These are phyloP conservation scores for Melitaea athalia DNA, from an alignment of 2,888 invertebrate genomes.

Conservation along the genomic window DNA sequence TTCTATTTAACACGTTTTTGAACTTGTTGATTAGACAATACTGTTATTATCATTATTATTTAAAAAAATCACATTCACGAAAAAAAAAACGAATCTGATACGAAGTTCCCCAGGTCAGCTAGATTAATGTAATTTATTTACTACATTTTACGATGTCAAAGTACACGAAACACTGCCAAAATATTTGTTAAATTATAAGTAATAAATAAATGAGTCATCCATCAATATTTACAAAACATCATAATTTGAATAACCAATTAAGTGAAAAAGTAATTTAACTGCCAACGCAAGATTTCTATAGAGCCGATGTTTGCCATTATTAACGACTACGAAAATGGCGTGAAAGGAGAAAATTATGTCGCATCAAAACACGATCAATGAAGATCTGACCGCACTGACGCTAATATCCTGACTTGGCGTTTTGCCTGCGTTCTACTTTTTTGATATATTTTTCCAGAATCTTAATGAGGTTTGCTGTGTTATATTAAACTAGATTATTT, in stretches of 20 bases:
- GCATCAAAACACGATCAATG: slow-evolving; percentile 29
- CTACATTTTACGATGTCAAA: too few species aligned
- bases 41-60: too few species aligned
- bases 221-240: not conserved
- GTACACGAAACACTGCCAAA: slow-evolving; percentile 4
- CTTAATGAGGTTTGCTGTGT: slow-evolving; percentile 19
- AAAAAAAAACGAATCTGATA: too few species aligned
- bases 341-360: not conserved
- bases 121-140: too few species aligned
- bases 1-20: too few species aligned
- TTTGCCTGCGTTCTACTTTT: slow-evolving; percentile 38
- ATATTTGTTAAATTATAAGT: not conserved
- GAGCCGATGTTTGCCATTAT: not conserved
- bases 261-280: not conserved
- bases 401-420: slow-evolving; percentile 32
- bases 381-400: slow-evolving; percentile 16
- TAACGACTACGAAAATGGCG: not conserved
- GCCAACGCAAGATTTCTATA: not conserved
- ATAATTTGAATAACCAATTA: not conserved
- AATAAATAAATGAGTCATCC: slow-evolving; percentile 6
- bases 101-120: too few species aligned
- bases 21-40: too few species aligned
- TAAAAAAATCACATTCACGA: too few species aligned
- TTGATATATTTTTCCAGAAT: slow-evolving; percentile 27
- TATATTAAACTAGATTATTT: too few species aligned